phyloP scores from a whole-genome alignment of 2,888 invertebrate genomes.

The Philhelius pedissequus region DNA sequence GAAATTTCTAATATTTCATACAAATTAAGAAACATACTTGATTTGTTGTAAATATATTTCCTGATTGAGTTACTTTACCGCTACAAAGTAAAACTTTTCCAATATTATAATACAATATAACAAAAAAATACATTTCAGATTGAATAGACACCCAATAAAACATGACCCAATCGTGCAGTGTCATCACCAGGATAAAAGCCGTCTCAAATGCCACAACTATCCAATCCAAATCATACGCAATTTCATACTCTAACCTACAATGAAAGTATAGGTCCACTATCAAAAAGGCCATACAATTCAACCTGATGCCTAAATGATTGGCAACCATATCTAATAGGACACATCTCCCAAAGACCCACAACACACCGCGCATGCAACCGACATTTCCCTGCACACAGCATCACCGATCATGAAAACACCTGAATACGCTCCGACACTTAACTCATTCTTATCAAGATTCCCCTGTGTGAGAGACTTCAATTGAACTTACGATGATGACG shows the following conservation, averaged over 20 bases:
- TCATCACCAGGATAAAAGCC: slow-evolving; percentile 66
- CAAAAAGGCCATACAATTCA: slow-evolving; percentile 59
- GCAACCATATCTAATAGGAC: slow-evolving; percentile 67
- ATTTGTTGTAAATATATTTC: slow-evolving; percentile 39
- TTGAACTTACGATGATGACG: slow-evolving; percentile 49
- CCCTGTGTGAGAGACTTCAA: slow-evolving; percentile 46
- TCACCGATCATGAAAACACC: slow-evolving; percentile 62
- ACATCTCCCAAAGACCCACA: slow-evolving; percentile 42
- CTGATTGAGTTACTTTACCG: slow-evolving; percentile 61
- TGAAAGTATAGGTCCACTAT: not conserved
- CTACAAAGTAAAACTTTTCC: slow-evolving; percentile 37
- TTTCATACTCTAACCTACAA: not conserved
- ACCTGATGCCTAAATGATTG: slow-evolving; percentile 67
- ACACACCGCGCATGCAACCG: not conserved
- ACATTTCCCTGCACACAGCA: slow-evolving; percentile 4
- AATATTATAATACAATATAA: not conserved
- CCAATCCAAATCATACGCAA: slow-evolving; percentile 47
- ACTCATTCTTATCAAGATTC: slow-evolving; percentile 68
- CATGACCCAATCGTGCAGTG: slow-evolving; percentile 66
- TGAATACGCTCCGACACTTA: slow-evolving; percentile 67
- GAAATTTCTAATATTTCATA: not conserved
- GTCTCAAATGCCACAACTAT: slow-evolving; percentile 63
- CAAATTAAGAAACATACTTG: not conserved
- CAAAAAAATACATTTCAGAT: slow-evolving; percentile 25
- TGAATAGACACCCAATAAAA: slow-evolving; percentile 66